phyloP scores from a whole-genome alignment of 1,140 invertebrate genomes.

The Drosophila repleta region DNA sequence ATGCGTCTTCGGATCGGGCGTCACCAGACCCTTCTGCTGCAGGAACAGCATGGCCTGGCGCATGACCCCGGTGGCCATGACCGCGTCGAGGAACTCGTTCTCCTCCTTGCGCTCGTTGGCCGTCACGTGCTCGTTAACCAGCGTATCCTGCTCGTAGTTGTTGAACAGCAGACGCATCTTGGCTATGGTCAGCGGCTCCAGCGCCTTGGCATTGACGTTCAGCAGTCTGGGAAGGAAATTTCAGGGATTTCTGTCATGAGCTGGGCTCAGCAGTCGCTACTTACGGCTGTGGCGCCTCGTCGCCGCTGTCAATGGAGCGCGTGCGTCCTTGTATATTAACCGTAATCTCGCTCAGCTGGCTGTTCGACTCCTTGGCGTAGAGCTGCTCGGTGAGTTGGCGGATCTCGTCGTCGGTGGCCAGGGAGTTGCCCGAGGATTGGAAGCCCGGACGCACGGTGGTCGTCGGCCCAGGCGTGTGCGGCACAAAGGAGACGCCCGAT shows the following conservation, averaged over 20 bases:
- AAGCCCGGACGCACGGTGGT: slow-evolving; percentile 73
- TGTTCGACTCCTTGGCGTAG: slow-evolving; percentile 89
- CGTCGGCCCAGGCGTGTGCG: slow-evolving; percentile 37
- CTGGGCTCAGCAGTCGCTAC: slow-evolving; percentile 54
- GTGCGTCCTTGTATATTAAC: slow-evolving; percentile 90
- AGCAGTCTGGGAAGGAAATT: slow-evolving; percentile 44
- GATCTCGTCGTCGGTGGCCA: slow-evolving; percentile 84
- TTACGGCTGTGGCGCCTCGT: slow-evolving; percentile 90
- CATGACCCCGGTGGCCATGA: slow-evolving; percentile 90
- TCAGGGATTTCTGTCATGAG: not conserved
- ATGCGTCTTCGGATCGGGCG: slow-evolving; percentile 88
- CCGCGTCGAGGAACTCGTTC: slow-evolving; percentile 89
- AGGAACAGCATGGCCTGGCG: slow-evolving; percentile 89
- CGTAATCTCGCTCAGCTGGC: slow-evolving; percentile 87
- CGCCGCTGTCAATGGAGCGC: slow-evolving; percentile 87
- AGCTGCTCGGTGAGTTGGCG: slow-evolving; percentile 88
- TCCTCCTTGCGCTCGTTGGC: slow-evolving; percentile 90
- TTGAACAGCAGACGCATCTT: slow-evolving; percentile 89
- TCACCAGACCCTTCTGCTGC: slow-evolving; percentile 87
- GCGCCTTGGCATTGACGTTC: slow-evolving; percentile 59
- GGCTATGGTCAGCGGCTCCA: slow-evolving; percentile 86
- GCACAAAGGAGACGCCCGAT: slow-evolving; percentile 57
- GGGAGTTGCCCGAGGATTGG: slow-evolving; percentile 53
- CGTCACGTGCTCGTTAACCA: slow-evolving; percentile 91
- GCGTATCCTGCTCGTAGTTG: slow-evolving; percentile 90